Conservation (phyloP, 37 sponge, comb jelly and placozoan genomes). For the Mnemiopsis leidyi region DNA sequence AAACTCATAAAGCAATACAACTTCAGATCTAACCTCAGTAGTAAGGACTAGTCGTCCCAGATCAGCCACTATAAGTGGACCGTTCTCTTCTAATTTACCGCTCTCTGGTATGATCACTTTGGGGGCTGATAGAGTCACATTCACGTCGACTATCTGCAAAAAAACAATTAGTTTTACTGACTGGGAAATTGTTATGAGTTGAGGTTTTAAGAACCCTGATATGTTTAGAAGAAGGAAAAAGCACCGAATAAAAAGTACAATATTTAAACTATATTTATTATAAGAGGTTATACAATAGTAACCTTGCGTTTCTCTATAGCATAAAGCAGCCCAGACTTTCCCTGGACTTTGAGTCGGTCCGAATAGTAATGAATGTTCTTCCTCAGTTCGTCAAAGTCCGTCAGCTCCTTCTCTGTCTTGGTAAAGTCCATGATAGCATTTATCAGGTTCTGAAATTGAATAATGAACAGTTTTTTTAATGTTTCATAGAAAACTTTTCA, state of each 20-base stretch:
- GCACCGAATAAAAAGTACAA: too few relatives aligned
- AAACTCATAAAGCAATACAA: too few relatives aligned
- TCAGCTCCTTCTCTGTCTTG: slow-evolving; percentile 36
- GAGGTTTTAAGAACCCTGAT: too few relatives aligned
- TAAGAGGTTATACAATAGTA: too few relatives aligned
- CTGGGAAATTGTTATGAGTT: too few relatives aligned
- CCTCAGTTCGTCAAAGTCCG: slow-evolving; percentile 34
- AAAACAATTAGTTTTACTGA: too few relatives aligned
- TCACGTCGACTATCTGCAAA: slow-evolving; percentile 2
- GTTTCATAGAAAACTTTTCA: not conserved
- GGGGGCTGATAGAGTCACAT: slow-evolving; percentile 38
- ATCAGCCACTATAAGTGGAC: slow-evolving; percentile 60
- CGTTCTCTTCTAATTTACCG: not conserved
- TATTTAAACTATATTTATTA: too few relatives aligned
- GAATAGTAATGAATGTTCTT: slow-evolving; percentile 54
- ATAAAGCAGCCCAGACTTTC: slow-evolving; percentile 54
- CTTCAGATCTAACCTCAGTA: too few relatives aligned
- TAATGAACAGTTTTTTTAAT: not conserved
- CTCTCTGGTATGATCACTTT: slow-evolving; percentile 35
- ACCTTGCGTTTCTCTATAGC: slow-evolving; percentile 63
- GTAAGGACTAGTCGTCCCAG: slow-evolving; percentile 48
- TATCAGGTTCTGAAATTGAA: slow-evolving; percentile 40
- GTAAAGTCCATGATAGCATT: slow-evolving; percentile 23
- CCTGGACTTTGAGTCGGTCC: slow-evolving; percentile 19
- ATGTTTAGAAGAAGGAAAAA: too few relatives aligned